Evolutionary conservation across 2,888 invertebrate genomes (phyloP).

Genomic region (Lampropteryx suffumata): DNA sequence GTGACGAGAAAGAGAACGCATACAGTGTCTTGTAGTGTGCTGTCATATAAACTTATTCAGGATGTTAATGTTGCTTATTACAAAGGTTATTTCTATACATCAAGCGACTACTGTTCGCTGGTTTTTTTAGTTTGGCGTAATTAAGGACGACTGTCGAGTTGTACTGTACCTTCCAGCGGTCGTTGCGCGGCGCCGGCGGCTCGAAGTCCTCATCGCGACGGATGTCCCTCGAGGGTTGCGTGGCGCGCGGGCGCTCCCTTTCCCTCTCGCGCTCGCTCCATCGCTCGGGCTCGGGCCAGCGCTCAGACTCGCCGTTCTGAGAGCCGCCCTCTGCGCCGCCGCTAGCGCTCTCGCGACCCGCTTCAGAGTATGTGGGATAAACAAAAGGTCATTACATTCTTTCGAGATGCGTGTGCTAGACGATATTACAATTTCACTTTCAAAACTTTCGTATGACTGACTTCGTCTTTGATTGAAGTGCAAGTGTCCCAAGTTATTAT

Average conservation of each 20-base stretch:
- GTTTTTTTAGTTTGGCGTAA: too few relatives aligned
- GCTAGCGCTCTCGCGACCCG: slow-evolving; percentile 61
- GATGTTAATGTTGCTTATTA: too few relatives aligned
- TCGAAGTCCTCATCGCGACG: slow-evolving; percentile 61
- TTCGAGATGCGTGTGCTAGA: background rate
- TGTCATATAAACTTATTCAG: too few relatives aligned
- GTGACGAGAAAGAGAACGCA: too few relatives aligned
- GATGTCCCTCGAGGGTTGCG: slow-evolving; percentile 45
- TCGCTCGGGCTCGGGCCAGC: slow-evolving; percentile 65
- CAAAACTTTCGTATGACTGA: too few relatives aligned
- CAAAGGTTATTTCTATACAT: too few relatives aligned
- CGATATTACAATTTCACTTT: too few relatives aligned
- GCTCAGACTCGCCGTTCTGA: slow-evolving; percentile 79
- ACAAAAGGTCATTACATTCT: slow-evolving; percentile 1
- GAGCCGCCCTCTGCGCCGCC: slow-evolving; percentile 52
- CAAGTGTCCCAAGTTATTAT: too few relatives aligned
- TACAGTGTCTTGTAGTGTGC: too few relatives aligned
- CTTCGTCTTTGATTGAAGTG: too few relatives aligned
- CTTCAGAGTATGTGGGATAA: slow-evolving; percentile 15
- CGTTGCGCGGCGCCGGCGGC: slow-evolving; percentile 80
- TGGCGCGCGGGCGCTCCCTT: slow-evolving; percentile 35
- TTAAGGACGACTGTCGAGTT: too few relatives aligned
- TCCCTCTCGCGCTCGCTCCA: slow-evolving; percentile 44
- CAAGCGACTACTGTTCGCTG: too few relatives aligned
- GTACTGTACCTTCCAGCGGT: slow-evolving; percentile 78